Percentiles rank a stretch among this genome's conserved stretches.
Evolutionary conservation across 2,797 vertebrate species (phyloP).

Genomic region (Lagodon rhomboides): DNA sequence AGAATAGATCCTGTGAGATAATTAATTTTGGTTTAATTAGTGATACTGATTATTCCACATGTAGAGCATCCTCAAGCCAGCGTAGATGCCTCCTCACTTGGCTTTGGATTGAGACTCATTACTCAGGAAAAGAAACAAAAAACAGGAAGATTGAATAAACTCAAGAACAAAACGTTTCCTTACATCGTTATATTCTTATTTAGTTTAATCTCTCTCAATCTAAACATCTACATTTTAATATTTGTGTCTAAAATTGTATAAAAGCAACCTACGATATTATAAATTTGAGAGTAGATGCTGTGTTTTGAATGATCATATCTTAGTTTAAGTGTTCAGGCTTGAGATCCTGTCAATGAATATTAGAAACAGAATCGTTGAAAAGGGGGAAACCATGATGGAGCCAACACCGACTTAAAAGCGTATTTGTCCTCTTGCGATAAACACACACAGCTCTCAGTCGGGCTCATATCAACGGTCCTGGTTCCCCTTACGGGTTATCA

Average conservation of each 20-base stretch:
- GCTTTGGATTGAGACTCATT: background rate
- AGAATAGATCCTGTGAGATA: conserved; percentile 11
- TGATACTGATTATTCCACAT: background rate
- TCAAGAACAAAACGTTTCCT: background rate
- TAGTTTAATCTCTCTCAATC: background rate
- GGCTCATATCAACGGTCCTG: too few species aligned
- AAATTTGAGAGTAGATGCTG: background rate
- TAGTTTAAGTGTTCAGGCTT: background rate
- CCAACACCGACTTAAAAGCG: too few species aligned
- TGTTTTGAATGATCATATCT: background rate
- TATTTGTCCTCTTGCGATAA: too few species aligned
- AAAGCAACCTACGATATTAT: too few species aligned
- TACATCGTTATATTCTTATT: background rate
- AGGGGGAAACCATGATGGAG: too few species aligned
- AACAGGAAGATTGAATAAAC: background rate
- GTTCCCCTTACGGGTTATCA: too few species aligned
- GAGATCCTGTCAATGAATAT: too few species aligned
- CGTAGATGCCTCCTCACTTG: background rate
- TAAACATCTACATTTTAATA: background rate
- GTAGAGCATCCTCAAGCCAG: background rate
- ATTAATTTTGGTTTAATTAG: conserved; percentile 1
- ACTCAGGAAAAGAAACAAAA: background rate
- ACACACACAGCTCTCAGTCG: too few species aligned
- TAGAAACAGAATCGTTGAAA: too few species aligned
- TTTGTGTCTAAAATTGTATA: background rate